phyloP scores from a whole-genome alignment of 92 coral and sea anemone genomes.

The Paragorgia papillata region DNA sequence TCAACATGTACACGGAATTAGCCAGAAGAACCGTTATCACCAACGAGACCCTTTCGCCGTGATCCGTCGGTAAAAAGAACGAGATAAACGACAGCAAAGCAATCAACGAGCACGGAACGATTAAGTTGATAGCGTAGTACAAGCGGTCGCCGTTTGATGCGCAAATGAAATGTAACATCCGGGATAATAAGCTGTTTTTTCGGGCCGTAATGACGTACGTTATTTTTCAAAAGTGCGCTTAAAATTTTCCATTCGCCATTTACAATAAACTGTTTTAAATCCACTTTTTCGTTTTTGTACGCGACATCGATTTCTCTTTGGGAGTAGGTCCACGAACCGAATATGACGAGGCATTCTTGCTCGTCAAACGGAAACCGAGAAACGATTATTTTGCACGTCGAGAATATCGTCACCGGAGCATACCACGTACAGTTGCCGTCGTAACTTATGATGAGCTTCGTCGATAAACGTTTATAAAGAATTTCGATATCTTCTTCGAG shows the following conservation, averaged over 20 bases:
- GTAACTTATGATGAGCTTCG: slow-evolving; percentile 67
- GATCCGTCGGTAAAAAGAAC: slow-evolving; percentile 42
- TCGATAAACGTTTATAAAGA: slow-evolving; percentile 60
- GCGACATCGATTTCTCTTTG: slow-evolving; percentile 62
- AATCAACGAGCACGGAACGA: slow-evolving; percentile 48
- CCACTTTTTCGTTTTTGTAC: background rate
- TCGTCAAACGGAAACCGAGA: slow-evolving; percentile 73
- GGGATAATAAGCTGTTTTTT: background rate
- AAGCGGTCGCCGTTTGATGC: slow-evolving; percentile 22
- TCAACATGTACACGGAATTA: slow-evolving; percentile 53
- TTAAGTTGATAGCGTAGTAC: slow-evolving; percentile 37
- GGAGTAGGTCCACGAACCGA: slow-evolving; percentile 80
- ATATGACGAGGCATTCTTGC: slow-evolving; percentile 63
- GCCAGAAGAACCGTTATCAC: slow-evolving; percentile 47
- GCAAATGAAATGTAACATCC: slow-evolving; percentile 8
- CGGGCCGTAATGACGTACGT: background rate
- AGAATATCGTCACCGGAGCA: slow-evolving; percentile 78
- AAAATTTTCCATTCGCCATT: slow-evolving; percentile 49
- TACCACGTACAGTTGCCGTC: slow-evolving; percentile 80
- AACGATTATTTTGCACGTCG: slow-evolving; percentile 74
- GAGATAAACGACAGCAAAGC: slow-evolving; percentile 37
- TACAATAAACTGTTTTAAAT: slow-evolving; percentile 28
- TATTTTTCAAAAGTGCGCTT: background rate
- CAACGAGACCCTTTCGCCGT: slow-evolving; percentile 49
- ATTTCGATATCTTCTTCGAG: slow-evolving; percentile 38